Conservation (phyloP, 2,113 vertebrate species). For the Leiothrix lutea region DNA sequence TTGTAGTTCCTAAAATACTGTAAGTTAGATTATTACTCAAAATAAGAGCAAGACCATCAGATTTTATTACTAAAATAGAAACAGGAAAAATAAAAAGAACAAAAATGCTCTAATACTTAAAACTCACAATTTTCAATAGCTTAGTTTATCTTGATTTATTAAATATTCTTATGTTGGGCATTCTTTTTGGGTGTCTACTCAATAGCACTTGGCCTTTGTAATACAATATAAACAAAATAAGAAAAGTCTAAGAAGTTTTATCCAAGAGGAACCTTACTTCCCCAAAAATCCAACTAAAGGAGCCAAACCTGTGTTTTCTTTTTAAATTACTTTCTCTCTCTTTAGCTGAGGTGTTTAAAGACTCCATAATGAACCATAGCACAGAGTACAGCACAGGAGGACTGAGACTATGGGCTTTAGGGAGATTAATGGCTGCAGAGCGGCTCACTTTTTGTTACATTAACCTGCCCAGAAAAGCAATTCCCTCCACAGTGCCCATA, state of each 20-base stretch:
- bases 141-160: background rate
- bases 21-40: background rate
- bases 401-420: background rate
- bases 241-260: background rate
- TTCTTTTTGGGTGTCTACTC: background rate
- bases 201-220: background rate
- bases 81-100: background rate
- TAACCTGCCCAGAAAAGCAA: constrained; percentile 39
- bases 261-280: background rate
- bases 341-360: constrained; percentile 40
- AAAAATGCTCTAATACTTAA: background rate
- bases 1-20: background rate
- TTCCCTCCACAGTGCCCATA: background rate
- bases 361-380: background rate
- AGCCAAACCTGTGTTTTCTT: constrained; percentile 9
- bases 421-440: constrained; percentile 30
- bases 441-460: background rate
- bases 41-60: background rate
- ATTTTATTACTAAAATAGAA: background rate
- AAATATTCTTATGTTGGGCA: background rate
- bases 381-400: background rate
- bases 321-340: background rate
- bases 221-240: background rate
- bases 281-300: background rate
- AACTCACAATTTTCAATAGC: background rate